Conservation (phyloP, 2,797 vertebrate species). For the Amphiprion clarkii region DNA sequence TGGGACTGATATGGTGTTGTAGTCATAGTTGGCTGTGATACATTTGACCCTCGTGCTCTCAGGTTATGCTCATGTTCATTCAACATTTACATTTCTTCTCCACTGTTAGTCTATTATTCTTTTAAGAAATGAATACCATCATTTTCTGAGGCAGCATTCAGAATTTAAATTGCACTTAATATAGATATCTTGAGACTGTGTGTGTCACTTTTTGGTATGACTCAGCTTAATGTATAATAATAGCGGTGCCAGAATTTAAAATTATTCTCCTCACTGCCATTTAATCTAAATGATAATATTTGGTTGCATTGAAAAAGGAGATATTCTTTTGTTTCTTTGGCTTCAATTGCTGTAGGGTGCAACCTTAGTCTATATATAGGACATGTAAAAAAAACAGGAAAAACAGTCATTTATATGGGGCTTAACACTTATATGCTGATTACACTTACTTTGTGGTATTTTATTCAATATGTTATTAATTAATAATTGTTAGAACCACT, state of each 20-base stretch:
- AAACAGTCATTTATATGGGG: no score
- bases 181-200: neutral
- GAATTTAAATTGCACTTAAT: neutral
- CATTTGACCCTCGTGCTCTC: constrained; percentile 18
- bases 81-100: constrained; percentile 2
- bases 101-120: neutral
- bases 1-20: constrained; percentile 32
- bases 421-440: neutral
- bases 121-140: neutral
- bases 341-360: no score
- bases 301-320: no score
- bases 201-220: neutral
- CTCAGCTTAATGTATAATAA: neutral
- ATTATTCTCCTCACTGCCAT: no score
- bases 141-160: neutral
- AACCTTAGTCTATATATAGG: no score
- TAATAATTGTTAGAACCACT: no score
- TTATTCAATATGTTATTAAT: neutral
- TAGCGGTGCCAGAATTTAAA: no score
- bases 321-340: no score
- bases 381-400: no score
- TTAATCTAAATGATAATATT: no score
- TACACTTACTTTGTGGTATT: neutral
- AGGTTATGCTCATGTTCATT: neutral
- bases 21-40: constrained; percentile 19